Base-by-base conservation (phyloP, 2,113 vertebrate genomes). In the Malurus alboscapulatus region DNA sequence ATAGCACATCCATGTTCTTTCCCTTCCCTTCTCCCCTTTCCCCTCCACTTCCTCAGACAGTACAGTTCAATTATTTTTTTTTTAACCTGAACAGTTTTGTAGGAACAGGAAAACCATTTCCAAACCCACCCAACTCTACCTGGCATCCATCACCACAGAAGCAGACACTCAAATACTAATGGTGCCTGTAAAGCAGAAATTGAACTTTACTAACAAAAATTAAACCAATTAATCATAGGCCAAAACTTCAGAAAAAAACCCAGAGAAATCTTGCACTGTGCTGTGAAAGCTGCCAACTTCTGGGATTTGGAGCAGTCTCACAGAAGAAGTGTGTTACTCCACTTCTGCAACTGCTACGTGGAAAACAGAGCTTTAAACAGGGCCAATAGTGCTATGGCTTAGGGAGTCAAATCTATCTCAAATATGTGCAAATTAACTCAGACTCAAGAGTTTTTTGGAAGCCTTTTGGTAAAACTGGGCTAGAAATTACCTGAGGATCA, bases 171-270 rank as follows among this genome's bases (percentile, higher is more conserved):
- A 86, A 90, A 95, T 88, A 90, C 85, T 95, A 95, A 96, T 81
- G 80, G 85, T 94, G 79, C 85, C 86, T 90, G 75, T 91, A 95
- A 95, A 93, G 65, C 67, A 95, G 74, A 93, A 94, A 96, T 63
- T 86, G 79, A 95, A 94, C 87, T 88, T 94, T 95, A 68, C 68
- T 57, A 81, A 88, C 77, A 65, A 93, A 91, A 94, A 96, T 95
- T 96, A 96, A 96, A 93, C 42, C 81, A 92, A 94, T 91, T 91
- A 93, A 94, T 95, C 67, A 93, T 86, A 90, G 79, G 45, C 75
- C 61, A 78, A 80, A 94, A 88, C 62, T 85, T 91, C 25, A 68
- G 38, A 24, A 59, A 81, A 80, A 59, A 20, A 1, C 2, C 20
- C 16, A 30, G 36, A 81, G 30, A 68, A 94, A 36, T 51, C 42